Percentiles rank a stretch among this genome's conserved stretches.
Conservation (phyloP, 2,113 vertebrate species). For the Lynx canadensis region DNA sequence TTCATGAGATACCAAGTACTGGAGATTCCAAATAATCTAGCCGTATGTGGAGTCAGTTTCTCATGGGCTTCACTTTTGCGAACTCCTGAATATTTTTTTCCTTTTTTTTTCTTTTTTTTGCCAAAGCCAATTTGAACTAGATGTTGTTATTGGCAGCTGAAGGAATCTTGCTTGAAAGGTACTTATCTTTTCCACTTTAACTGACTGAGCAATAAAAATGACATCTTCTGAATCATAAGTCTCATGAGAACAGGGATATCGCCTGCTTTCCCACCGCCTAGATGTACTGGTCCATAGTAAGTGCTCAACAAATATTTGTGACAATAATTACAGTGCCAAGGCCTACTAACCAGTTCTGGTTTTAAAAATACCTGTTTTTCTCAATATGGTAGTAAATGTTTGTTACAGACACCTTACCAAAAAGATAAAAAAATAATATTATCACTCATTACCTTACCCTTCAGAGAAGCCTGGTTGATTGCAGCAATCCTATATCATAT, state of each 20-base stretch:
- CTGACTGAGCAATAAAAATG: not conserved
- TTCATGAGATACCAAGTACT: not conserved
- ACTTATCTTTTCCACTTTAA: not conserved
- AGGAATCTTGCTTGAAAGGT: not conserved
- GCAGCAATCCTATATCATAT: not conserved
- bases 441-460: not conserved
- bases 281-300: not conserved
- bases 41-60: not conserved
- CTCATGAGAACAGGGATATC: not conserved
- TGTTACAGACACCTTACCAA: not conserved
- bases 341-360: not conserved
- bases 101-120: not conserved
- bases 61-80: not conserved
- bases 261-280: not conserved
- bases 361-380: not conserved
- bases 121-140: not conserved
- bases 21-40: not conserved
- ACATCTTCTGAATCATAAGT: not conserved
- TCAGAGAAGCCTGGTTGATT: constrained; percentile 1
- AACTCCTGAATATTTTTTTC: not conserved
- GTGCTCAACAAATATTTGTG: not conserved
- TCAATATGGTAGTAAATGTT: not conserved
- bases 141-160: not conserved
- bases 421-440: not conserved
- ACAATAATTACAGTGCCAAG: not conserved